Base-by-base conservation (phyloP, 2,113 vertebrate genomes). In the Phalacrocorax brasilianus region DNA sequence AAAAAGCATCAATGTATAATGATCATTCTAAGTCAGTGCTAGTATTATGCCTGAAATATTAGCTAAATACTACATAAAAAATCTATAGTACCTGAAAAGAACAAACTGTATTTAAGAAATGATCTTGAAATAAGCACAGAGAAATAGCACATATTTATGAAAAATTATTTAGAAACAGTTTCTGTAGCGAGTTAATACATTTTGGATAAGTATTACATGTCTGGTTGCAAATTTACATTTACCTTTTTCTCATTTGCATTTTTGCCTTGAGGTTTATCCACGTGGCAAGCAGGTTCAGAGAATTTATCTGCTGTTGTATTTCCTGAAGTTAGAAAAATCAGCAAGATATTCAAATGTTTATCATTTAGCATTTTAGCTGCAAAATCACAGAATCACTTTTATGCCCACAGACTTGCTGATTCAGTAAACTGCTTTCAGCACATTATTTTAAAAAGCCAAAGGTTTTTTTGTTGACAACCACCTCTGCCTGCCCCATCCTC, bases 161-260 rank as follows among this genome's bases (percentile, higher is more conserved):
- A 85, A 76, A 56, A 32, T 0, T 45, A 62, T 76, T 92, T 62
- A 2, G 21, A 61, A 66, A 23, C 6, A 21, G 5, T 83, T 94
- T 50, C 12, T 61, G 5, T 17, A 26, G 35, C 6, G 2, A 81
- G 7, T 8, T 4, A 72, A 47, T 12, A 66, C 7, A 85, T 68
- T 82, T 61, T 61, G 8, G 84, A 33, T 32, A 71, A 9, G 4
- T 28, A 84, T 80, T 62, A 68, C 70, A 74, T 74, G 13, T 59
- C 47, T 56, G 71, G 7, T 19, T 52, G 9, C 32, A 94, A 52
- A 61, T 47, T 63, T 35, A 67, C 17, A 27, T 40, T 78, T 97
- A 96, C 96, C 96, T 95, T 95, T 90, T 94, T 89, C 83, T 94
- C 85, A 63, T 18, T 76, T 38, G 42, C 18, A 68, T 61, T 93